These are phyloP conservation scores for Psittacara wagleri DNA, from an alignment of 2,113 vertebrate genomes.

Conservation along the genomic window DNA sequence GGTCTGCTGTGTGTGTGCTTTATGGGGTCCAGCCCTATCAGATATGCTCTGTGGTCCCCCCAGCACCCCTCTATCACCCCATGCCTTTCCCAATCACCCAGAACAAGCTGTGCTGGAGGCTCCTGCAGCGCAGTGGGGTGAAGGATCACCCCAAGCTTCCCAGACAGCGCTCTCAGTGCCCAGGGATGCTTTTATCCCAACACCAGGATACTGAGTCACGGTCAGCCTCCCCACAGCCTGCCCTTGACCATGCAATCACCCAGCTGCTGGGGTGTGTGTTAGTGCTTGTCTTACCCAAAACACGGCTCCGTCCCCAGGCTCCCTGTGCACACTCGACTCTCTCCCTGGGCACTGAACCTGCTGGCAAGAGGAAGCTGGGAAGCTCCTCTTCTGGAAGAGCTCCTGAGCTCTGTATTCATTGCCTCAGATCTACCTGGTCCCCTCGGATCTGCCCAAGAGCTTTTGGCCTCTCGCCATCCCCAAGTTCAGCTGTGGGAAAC, in stretches of 20 bases:
- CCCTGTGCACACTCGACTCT: accelerated
- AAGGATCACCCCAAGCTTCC: neutral
- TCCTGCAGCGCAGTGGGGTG: accelerated
- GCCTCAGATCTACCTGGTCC: neutral
- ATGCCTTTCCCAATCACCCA: neutral
- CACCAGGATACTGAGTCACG: neutral
- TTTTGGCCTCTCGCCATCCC: neutral
- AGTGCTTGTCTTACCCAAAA: neutral
- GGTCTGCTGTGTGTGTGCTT: accelerated
- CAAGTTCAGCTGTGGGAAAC: neutral
- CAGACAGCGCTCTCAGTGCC: neutral
- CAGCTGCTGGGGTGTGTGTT: neutral
- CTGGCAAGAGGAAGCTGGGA: neutral
- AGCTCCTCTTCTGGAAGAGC: neutral
- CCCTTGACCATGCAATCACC: neutral
- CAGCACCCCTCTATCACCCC: neutral
- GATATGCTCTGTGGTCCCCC: accelerated
- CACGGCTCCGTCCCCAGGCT: neutral
- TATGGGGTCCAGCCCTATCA: neutral
- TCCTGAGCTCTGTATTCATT: neutral
- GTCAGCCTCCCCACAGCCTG: neutral
- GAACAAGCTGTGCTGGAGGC: neutral
- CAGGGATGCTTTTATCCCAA: neutral
- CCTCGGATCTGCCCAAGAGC: neutral
- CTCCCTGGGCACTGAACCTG: neutral